Conservation (phyloP, 2,888 invertebrate species). For the Aethes cnicana region DNA sequence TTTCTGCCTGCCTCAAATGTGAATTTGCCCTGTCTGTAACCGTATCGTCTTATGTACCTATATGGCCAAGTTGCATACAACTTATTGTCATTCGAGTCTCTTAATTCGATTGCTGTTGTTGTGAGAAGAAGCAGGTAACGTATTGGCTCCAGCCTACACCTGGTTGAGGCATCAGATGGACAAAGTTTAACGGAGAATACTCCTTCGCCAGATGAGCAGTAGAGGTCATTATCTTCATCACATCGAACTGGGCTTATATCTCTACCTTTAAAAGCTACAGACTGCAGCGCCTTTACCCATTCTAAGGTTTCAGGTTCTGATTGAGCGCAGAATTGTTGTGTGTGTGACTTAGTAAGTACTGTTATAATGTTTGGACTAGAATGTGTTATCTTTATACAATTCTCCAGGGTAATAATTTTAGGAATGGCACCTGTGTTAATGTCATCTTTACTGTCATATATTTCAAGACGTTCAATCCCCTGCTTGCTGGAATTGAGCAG, state of each 20-base stretch:
- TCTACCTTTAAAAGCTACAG: constrained; percentile 89
- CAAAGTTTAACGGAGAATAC: constrained; percentile 90
- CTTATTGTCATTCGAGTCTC: constrained; percentile 84
- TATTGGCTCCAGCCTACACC: constrained; percentile 88
- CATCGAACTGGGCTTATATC: constrained; percentile 83
- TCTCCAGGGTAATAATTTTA: constrained; percentile 91
- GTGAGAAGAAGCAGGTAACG: constrained; percentile 89
- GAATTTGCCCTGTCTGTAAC: constrained; percentile 92
- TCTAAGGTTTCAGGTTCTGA: constrained; percentile 87
- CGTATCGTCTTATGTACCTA: constrained; percentile 91
- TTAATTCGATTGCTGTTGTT: constrained; percentile 88
- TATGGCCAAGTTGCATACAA: constrained; percentile 91
- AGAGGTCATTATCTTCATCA: constrained; percentile 94
- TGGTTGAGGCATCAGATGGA: constrained; percentile 89
- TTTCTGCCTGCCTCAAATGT: constrained; percentile 94
- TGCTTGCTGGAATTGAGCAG: constrained; percentile 91
- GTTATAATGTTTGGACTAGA: constrained; percentile 84
- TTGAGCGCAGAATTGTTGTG: constrained; percentile 82
- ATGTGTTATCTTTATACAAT: constrained; percentile 92
- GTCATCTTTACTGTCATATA: constrained; percentile 91
- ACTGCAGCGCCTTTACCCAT: constrained; percentile 91
- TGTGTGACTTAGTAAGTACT: constrained; percentile 89
- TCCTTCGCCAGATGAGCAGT: constrained; percentile 92
- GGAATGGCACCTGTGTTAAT: constrained; percentile 83
- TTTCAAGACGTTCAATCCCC: constrained; percentile 92